Evolutionary conservation across 2,797 vertebrate genomes (phyloP).

Genomic region (Centroberyx gerrardi): DNA sequence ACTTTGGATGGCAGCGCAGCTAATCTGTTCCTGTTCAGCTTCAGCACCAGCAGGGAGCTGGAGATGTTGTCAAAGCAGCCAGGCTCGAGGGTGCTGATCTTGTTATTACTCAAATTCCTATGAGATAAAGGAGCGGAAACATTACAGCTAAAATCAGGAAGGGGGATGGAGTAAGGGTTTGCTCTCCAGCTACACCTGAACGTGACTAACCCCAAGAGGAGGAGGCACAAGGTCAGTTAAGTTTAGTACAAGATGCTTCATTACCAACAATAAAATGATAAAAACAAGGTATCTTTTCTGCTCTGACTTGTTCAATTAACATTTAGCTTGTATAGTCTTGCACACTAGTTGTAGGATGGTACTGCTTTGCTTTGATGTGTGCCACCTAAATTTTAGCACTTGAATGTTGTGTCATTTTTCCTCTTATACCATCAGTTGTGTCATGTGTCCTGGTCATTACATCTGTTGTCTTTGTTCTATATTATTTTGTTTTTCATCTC

Average conservation of each 20-base stretch:
- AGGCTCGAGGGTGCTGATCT: constrained; percentile 92
- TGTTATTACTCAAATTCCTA: constrained; percentile 98
- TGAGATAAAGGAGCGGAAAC: constrained; percentile 55
- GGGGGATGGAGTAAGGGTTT: not conserved
- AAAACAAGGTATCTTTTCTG: constrained; percentile 5
- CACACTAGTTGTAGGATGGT: not conserved
- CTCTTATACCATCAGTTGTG: not conserved
- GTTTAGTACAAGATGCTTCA: not conserved
- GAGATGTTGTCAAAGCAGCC: constrained; percentile 98
- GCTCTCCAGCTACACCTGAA: not conserved
- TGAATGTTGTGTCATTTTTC: not conserved
- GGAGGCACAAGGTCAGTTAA: not conserved
- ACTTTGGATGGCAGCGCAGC: constrained; percentile 92
- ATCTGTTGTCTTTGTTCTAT: not conserved
- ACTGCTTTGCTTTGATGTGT: not conserved
- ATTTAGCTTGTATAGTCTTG: not conserved
- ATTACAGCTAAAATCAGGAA: constrained; percentile 15
- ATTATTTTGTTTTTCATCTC: not conserved
- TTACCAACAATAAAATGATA: not conserved
- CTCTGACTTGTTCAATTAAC: not conserved
- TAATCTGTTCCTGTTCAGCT: constrained; percentile 96
- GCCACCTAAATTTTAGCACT: not conserved
- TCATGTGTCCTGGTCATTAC: not conserved
- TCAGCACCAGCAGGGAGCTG: constrained; percentile 92
- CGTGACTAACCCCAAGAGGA: not conserved